phyloP scores from a whole-genome alignment of 2,888 invertebrate genomes.

The Ormyrus labotus region DNA sequence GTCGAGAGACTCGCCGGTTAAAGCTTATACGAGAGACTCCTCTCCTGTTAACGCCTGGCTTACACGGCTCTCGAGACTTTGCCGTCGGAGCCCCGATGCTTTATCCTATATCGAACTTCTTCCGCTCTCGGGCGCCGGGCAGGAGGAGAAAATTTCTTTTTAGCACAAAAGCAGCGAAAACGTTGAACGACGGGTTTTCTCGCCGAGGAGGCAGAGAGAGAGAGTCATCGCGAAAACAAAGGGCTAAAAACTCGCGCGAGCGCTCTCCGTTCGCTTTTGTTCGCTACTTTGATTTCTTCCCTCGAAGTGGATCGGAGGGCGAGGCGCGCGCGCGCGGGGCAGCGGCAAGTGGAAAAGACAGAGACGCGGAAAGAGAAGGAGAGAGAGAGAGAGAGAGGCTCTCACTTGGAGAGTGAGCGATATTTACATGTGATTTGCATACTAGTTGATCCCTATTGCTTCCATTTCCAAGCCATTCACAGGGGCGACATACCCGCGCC shows the following conservation, averaged over 20 bases:
- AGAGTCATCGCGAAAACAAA: background rate
- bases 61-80: constrained; percentile 48
- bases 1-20: constrained; percentile 58
- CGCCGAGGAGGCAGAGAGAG: background rate
- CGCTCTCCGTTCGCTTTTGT: constrained; percentile 71
- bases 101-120: constrained; percentile 42
- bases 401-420: constrained; percentile 73
- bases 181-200: constrained; percentile 18
- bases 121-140: constrained; percentile 2
- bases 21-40: constrained; percentile 62
- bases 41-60: constrained; percentile 63
- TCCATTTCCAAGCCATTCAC: constrained; percentile 74
- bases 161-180: background rate
- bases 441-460: constrained; percentile 77
- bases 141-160: background rate
- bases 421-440: constrained; percentile 76
- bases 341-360: constrained; percentile 48
- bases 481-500: constrained; percentile 69
- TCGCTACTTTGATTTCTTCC: constrained; percentile 74
- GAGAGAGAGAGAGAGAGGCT: constrained; percentile 62
- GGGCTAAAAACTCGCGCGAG: constrained; percentile 68
- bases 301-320: constrained; percentile 59
- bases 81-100: constrained; percentile 20
- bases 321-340: constrained; percentile 11
- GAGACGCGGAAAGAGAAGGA: constrained; percentile 47